Base-by-base conservation (phyloP, 2,797 vertebrate genomes). In the Gambusia yucatana region DNA sequence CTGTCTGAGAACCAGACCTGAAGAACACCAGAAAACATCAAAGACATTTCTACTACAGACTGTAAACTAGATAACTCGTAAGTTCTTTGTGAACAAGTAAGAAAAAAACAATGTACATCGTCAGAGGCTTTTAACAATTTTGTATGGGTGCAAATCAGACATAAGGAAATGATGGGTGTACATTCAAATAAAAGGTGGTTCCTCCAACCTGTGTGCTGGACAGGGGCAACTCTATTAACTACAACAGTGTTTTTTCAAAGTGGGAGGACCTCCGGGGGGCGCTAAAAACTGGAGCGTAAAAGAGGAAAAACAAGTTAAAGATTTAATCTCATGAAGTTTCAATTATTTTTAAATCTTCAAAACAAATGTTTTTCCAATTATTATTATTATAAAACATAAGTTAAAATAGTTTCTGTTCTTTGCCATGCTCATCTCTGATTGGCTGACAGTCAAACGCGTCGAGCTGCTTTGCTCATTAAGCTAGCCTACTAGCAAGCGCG, bases 1-100 rank as follows among this genome's bases (percentile, higher is more conserved):
- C 75, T 63, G 80, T 79, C 72, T 77, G 52, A 86, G 44, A 89
- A 82, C 69, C 76, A 80, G 44, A 77, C 70, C 46, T 55, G 36
- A 61, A 16, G 76, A 57, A 77, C 13, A 76, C 13, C 72, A 70
- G 28, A 74, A 22, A 13, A 76, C 57, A 75, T 59, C 76, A 63
- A 82, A 75, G 4, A 41, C 33, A 75, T 70, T 46, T 78, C 69
- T 81, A 84, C 59, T 6, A 46, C 28, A 73, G 73, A 36, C 33
- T 36, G 59, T 3, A 36, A 69, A 65, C 43, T 30, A 13, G 17
- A 77, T 77, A 65, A 59, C 8, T 25, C 0, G 4, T 63, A 7
- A 30, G 30, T 61, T 33, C 30, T 36, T 36, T 36, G 30, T 33
- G 28, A 30, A 59, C 5, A 8, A 17, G 14, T 33, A 9, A 59